Conservation (phyloP, 2,888 invertebrate genomes). For the Leptopilina myrica region DNA sequence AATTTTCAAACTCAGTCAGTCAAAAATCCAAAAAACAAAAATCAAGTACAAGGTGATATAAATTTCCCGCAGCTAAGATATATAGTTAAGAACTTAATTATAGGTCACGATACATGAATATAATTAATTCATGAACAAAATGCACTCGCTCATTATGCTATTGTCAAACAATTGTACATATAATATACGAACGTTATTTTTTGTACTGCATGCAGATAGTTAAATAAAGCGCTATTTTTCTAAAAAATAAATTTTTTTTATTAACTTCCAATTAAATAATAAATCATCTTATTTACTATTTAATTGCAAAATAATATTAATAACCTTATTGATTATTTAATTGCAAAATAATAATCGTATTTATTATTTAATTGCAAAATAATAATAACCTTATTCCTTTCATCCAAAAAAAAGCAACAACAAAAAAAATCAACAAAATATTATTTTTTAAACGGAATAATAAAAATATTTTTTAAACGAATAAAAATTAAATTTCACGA, state of each 20-base stretch:
- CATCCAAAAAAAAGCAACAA: too few relatives aligned
- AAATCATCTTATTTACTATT: too few relatives aligned
- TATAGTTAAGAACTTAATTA: not conserved
- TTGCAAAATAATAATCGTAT: too few relatives aligned
- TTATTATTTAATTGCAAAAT: too few relatives aligned
- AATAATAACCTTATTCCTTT: too few relatives aligned
- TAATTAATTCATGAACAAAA: slow-evolving; percentile 24
- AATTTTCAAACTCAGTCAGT: slow-evolving; percentile 10
- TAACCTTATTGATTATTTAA: too few relatives aligned
- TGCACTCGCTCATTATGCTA: not conserved
- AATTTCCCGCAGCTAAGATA: not conserved
- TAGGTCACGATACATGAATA: slow-evolving; percentile 18
- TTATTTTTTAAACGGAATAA: too few relatives aligned
- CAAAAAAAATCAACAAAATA: too few relatives aligned
- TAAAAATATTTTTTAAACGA: too few relatives aligned
- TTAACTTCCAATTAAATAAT: not conserved
- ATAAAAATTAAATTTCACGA: too few relatives aligned
- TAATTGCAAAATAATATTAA: too few relatives aligned
- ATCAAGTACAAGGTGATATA: slow-evolving; percentile 29
- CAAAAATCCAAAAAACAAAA: slow-evolving; percentile 17
- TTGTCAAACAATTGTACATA: not conserved
- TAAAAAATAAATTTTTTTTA: not conserved
- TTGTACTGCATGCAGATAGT: slow-evolving; percentile 25
- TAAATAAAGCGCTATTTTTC: slow-evolving; percentile 18
- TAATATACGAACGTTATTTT: not conserved